These are phyloP conservation scores for Eledone cirrhosa DNA, from an alignment of 2,888 invertebrate genomes.

Conservation along the genomic window DNA sequence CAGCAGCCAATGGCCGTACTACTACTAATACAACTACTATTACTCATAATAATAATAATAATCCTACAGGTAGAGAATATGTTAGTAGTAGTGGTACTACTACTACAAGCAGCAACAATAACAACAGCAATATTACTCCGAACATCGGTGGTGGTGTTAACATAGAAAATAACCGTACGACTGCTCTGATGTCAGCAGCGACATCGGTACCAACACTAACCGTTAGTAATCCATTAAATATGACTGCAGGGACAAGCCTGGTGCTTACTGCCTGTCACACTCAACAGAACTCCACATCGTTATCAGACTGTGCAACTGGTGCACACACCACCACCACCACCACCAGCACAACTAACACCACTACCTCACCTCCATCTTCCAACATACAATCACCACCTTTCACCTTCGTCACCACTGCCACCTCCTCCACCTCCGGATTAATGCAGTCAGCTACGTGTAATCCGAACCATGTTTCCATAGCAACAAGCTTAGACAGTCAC, in stretches of 20 bases:
- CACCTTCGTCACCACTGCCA: neutral
- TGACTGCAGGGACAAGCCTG: conserved; percentile 8
- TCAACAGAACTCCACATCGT: neutral
- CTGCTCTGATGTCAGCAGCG: neutral
- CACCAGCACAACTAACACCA: conserved; percentile 29
- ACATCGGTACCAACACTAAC: neutral
- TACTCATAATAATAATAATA: too few species aligned
- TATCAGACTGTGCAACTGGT: neutral
- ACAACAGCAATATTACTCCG: neutral
- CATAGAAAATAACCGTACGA: neutral
- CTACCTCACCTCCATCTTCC: neutral
- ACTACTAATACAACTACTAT: too few species aligned
- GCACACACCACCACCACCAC: conserved; percentile 3
- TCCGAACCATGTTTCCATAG: conserved; percentile 26
- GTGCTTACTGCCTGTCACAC: neutral
- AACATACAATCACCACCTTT: neutral
- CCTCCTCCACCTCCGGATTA: conserved; percentile 7
- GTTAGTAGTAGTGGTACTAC: too few species aligned
- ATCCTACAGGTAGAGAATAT: too few species aligned
- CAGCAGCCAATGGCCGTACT: conserved; percentile 1
- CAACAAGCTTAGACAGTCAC: conserved; percentile 13
- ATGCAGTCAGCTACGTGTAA: conserved; percentile 11
- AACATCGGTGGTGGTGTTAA: neutral
- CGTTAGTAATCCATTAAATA: conserved; percentile 20
- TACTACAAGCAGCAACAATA: too few species aligned